Conservation (phyloP, 1,140 invertebrate genomes). For the Drosophila paulistorum region DNA sequence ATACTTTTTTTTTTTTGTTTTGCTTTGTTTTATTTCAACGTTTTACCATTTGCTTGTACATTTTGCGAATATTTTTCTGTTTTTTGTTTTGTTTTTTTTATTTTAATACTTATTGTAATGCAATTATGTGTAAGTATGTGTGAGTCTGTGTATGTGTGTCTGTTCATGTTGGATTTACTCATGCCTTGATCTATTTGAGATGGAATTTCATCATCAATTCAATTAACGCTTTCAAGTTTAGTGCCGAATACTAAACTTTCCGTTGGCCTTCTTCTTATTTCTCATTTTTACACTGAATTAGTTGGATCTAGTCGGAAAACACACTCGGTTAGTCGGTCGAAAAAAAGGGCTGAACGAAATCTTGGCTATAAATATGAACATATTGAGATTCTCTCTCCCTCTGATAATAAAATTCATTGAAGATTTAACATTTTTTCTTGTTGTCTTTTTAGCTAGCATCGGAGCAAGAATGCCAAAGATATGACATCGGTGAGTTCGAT, state of each 20-base stretch:
- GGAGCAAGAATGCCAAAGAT: too few species aligned
- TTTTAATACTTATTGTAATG: slow-evolving; percentile 40
- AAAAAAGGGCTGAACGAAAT: background rate
- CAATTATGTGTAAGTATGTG: slow-evolving; percentile 14
- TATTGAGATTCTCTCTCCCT: too few species aligned
- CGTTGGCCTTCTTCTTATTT: background rate
- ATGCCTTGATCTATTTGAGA: slow-evolving; percentile 12
- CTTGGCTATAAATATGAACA: background rate
- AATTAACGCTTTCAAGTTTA: background rate
- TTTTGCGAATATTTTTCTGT: slow-evolving; percentile 49
- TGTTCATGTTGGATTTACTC: slow-evolving; percentile 22
- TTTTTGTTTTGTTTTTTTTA: slow-evolving; percentile 1
- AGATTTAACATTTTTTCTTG: too few species aligned
- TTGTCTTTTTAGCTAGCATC: too few species aligned
- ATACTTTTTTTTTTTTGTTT: slow-evolving; percentile 44
- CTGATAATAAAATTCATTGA: too few species aligned
- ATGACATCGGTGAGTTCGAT: too few species aligned
- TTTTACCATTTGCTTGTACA: slow-evolving; percentile 55
- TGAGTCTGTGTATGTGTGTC: slow-evolving; percentile 32
- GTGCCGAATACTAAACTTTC: background rate
- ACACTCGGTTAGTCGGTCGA: slow-evolving; percentile 1
- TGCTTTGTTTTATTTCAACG: slow-evolving; percentile 50
- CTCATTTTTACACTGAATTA: background rate
- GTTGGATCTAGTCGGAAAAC: background rate
- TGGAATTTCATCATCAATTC: background rate